phyloP scores from a whole-genome alignment of 1,140 invertebrate genomes.

The Lysiphlebus fabarum region DNA sequence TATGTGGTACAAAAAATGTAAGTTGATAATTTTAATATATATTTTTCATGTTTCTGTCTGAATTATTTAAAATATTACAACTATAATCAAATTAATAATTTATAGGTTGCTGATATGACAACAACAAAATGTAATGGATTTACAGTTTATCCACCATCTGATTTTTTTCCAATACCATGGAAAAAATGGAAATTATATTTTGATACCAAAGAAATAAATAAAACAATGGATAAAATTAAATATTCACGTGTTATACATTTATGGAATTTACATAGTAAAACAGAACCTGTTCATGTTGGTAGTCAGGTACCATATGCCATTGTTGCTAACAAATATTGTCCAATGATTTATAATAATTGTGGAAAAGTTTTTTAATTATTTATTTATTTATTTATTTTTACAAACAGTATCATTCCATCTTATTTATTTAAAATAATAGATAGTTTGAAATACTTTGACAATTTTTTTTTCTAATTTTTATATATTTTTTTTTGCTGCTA shows the following conservation, averaged over 20 bases:
- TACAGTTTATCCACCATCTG: conserved; percentile 60
- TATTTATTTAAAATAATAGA: too few relatives aligned
- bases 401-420: too few relatives aligned
- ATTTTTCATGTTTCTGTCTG: too few relatives aligned
- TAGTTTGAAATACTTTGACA: too few relatives aligned
- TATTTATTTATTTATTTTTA: too few relatives aligned
- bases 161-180: conserved; percentile 68
- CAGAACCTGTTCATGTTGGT: conserved; percentile 48
- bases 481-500: too few relatives aligned
- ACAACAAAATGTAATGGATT: conserved; percentile 62
- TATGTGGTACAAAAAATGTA: conserved; percentile 59
- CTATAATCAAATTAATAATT: conserved; percentile 19
- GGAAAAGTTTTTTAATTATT: conserved; percentile 22
- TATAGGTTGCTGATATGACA: conserved; percentile 59
- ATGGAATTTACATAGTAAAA: conserved; percentile 66
- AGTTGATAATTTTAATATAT: too few relatives aligned
- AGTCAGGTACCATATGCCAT: conserved; percentile 58
- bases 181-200: conserved; percentile 64
- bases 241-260: conserved; percentile 64
- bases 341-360: conserved; percentile 55
- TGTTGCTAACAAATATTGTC: conserved; percentile 62
- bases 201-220: conserved; percentile 47
- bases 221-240: conserved; percentile 54
- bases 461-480: too few relatives aligned
- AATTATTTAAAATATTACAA: too few relatives aligned